These are phyloP conservation scores for Hapalemur alaotrensis DNA, from an alignment of 2,797 vertebrate genomes.

Conservation along the genomic window DNA sequence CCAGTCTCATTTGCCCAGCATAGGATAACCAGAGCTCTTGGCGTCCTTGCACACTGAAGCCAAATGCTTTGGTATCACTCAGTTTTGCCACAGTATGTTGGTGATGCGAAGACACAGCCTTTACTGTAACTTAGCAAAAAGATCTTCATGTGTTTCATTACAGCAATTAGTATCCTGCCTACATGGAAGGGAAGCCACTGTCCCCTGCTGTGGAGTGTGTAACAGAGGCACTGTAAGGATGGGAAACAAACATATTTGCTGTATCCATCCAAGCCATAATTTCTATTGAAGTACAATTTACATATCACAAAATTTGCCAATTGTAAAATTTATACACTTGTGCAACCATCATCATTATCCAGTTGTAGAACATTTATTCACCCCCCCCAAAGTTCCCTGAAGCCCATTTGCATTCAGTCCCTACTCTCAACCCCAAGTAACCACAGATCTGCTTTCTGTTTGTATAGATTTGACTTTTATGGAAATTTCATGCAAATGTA, in stretches of 20 bases:
- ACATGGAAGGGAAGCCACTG: not conserved
- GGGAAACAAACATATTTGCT: not conserved
- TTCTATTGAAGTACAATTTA: constrained; percentile 2
- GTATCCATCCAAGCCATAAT: not conserved
- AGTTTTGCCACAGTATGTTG: not conserved
- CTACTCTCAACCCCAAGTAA: not conserved
- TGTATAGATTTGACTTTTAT: not conserved
- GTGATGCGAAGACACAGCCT: not conserved
- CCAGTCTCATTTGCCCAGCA: not conserved
- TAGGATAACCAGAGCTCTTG: not conserved
- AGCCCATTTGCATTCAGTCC: not conserved
- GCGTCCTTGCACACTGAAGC: not conserved
- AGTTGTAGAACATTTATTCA: not conserved
- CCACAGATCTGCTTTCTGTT: not conserved
- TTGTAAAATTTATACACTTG: not conserved
- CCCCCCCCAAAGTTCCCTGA: not conserved
- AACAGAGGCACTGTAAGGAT: not conserved
- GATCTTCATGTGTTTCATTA: not conserved
- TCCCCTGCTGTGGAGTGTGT: not conserved
- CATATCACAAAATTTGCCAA: not conserved
- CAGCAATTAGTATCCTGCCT: not conserved
- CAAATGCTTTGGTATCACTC: not conserved
- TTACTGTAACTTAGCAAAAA: not conserved
- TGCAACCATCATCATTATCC: not conserved
- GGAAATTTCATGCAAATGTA: not conserved